Conservation (phyloP, 1,140 invertebrate genomes). For the Bombus superbus region DNA sequence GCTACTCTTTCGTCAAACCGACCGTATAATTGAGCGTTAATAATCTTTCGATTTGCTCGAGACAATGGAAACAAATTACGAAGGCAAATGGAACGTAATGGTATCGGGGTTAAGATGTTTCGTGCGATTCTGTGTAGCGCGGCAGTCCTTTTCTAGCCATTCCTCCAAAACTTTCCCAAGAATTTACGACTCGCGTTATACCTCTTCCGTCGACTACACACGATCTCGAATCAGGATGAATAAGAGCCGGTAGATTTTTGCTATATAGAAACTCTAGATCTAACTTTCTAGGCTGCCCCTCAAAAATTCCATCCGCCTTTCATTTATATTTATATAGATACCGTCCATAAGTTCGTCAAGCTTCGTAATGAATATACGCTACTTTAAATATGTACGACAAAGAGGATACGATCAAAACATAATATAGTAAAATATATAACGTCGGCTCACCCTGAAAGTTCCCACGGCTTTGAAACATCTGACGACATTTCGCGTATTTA, state of each 20-base stretch:
- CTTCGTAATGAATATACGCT: neutral
- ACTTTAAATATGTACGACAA: neutral
- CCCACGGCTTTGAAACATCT: no score
- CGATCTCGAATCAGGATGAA: constrained; percentile 3
- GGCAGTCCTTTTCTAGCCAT: neutral
- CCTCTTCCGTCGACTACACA: neutral
- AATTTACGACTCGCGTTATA: constrained; percentile 22
- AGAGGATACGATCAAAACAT: neutral
- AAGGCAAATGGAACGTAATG: neutral
- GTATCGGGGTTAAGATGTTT: constrained; percentile 12
- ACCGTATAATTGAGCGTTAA: no score
- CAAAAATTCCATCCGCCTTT: no score
- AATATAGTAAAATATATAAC: no score
- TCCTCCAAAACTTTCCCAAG: neutral
- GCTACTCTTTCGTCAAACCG: no score
- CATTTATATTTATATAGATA: neutral
- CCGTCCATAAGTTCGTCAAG: neutral
- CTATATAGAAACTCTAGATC: neutral
- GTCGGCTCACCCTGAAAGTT: no score
- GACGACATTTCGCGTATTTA: no score
- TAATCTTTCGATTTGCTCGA: no score
- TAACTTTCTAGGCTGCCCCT: no score
- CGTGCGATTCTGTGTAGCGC: neutral
- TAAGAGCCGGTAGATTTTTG: neutral
- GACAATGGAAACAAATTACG: no score